phyloP scores from a whole-genome alignment of 1,140 invertebrate genomes.

The Leptonema lineaticorne region DNA sequence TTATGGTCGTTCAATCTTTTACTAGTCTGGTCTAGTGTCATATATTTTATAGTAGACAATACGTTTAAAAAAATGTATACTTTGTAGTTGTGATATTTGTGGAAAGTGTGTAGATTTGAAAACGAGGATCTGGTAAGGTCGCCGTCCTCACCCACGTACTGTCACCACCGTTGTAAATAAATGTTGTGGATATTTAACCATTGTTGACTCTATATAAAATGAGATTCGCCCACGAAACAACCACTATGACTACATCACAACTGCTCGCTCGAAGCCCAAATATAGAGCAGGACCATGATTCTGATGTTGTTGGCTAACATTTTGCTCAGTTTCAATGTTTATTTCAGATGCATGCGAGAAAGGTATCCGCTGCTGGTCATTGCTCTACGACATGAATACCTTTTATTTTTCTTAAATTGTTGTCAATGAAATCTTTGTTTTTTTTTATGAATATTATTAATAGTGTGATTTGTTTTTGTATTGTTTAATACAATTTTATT shows the following conservation, averaged over 20 bases:
- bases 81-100: too few species aligned
- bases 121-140: not conserved
- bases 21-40: too few species aligned
- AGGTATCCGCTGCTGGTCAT: not conserved
- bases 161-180: too few species aligned
- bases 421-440: not conserved
- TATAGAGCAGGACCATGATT: not conserved
- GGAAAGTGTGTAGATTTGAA: not conserved
- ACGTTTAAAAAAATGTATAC: too few species aligned
- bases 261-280: not conserved
- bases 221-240: not conserved
- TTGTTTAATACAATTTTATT: not conserved
- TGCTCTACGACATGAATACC: not conserved
- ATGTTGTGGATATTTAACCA: too few species aligned
- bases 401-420: not conserved
- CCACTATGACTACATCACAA: too few species aligned
- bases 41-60: too few species aligned
- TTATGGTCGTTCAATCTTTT: too few species aligned
- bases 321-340: too few species aligned
- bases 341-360: too few species aligned
- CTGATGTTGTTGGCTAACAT: too few species aligned
- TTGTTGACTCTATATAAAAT: not conserved
- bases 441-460: not conserved
- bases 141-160: not conserved
- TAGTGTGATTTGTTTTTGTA: not conserved